These are phyloP conservation scores for Lampris megalopsis DNA, from an alignment of 2,113 vertebrate species.

Conservation along the genomic window DNA sequence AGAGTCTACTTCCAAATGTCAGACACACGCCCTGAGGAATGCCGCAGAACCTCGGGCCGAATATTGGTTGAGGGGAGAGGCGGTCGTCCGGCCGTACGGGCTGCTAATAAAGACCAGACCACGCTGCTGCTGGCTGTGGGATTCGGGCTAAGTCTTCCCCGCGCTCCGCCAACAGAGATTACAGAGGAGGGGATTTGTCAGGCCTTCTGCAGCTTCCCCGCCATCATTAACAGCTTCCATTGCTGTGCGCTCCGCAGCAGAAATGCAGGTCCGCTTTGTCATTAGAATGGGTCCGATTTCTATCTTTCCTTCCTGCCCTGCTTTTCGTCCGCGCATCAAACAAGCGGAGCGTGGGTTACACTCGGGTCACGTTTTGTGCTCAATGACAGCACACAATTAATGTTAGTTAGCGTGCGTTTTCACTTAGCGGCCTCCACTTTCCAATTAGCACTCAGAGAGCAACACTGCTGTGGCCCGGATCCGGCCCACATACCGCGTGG, in stretches of 20 bases:
- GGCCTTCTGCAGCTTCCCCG: constrained; percentile 21
- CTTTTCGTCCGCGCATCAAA: neutral
- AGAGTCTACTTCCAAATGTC: constrained; percentile 77
- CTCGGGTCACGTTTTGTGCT: no score
- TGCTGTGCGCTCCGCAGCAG: constrained; percentile 33
- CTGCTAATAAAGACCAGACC: constrained; percentile 70
- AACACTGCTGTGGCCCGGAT: neutral
- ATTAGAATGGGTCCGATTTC: constrained; percentile 31
- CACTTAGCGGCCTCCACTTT: constrained; percentile 9
- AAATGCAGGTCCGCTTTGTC: constrained; percentile 40
- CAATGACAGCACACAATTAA: no score
- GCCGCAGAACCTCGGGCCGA: constrained; percentile 63
- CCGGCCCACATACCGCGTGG: no score
- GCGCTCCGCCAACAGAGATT: constrained; percentile 45
- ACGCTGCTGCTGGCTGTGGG: constrained; percentile 40
- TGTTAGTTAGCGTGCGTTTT: constrained; percentile 7
- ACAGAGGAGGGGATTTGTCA: constrained; percentile 21
- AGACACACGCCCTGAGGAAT: constrained; percentile 72
- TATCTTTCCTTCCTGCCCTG: constrained; percentile 14
- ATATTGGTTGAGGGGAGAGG: constrained; percentile 67
- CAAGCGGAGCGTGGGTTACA: neutral
- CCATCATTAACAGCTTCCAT: constrained; percentile 44
- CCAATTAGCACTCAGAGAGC: constrained; percentile 21
- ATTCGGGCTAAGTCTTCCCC: constrained; percentile 49
- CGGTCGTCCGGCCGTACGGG: constrained; percentile 18